Evolutionary conservation across 1,140 invertebrate species (phyloP), one percentile per base, ranked within the genome.

Genomic region (Drosophila sulfurigaster): DNA sequence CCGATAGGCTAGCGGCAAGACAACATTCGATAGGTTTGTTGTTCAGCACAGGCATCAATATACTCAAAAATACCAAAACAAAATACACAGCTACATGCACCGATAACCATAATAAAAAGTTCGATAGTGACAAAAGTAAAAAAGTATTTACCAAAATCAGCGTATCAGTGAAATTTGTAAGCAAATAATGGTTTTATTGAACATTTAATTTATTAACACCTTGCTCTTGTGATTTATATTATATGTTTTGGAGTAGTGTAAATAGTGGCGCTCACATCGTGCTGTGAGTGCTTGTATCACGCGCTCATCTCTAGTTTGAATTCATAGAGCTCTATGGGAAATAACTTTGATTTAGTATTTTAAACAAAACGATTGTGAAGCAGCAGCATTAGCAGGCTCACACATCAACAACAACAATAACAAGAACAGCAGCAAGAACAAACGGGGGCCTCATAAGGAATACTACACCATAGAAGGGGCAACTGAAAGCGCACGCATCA

Each of bases 341-440:
- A 71, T 75, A 43, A 45, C 58, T 71, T 59, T 71, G 71, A 71
- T 71, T 71, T 75, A 71, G 58, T 70, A 52, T 75, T 71, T 64
- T 32, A 66, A 72, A 72, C 45, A 60, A 62, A 52, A 38, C 35
- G 16, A 52, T 63, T 64, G 68, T 64, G 28, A 51, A 65, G 58
- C 38, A 59, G 49, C 41, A 65, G 52, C 54, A n/a, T n/a, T n/a
- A 66, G 32, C 28, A 38, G 35, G 7, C 30, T 46, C 46, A 75
- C 71, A 75, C 65, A 60, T 15, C 25, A 59, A 15, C 7, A 8
- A 32, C 32, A 32, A 38, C 8, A 38, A 38, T 10, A 38, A 38
- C 8, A 38, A 10, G 7, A 38, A 38, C 10, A 38, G 7, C 6
- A 32, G 7, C 7, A 32, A 38, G 7, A 38, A 38, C 35, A 48